Conservation (phyloP, 2,113 vertebrate species). For the Gobiocypris rarus region DNA sequence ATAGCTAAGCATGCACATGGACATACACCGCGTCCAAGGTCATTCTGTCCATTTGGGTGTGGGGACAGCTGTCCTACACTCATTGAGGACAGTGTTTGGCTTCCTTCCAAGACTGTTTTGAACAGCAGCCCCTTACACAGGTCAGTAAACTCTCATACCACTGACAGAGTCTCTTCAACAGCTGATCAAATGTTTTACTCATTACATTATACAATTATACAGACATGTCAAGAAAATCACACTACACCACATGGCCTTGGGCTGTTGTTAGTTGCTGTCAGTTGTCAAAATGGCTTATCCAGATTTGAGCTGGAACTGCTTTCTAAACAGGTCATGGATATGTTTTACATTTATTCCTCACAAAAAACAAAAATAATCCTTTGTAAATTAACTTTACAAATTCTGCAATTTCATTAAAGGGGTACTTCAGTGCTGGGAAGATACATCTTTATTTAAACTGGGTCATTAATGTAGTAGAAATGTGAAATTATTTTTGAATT, state of each 20-base stretch:
- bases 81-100: slow-evolving; percentile 46
- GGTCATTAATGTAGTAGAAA: no score
- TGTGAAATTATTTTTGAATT: no score
- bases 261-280: neutral
- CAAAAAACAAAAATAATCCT: neutral
- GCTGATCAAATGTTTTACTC: slow-evolving; percentile 37
- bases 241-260: neutral
- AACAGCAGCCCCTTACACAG: neutral
- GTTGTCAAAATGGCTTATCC: neutral
- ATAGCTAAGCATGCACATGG: no score
- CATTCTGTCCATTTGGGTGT: slow-evolving; percentile 26
- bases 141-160: slow-evolving; percentile 28
- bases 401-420: neutral
- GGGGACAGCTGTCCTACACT: slow-evolving; percentile 49
- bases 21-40: slow-evolving; percentile 43
- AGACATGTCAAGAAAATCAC: slow-evolving; percentile 10
- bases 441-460: no score
- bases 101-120: slow-evolving; percentile 12
- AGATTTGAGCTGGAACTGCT: neutral
- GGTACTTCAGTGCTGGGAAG: no score
- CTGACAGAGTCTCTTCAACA: slow-evolving; percentile 33
- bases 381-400: neutral
- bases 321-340: neutral
- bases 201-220: slow-evolving; percentile 29
- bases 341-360: neutral